Conservation (phyloP, 2,888 invertebrate genomes). For the Thecophora atra region DNA sequence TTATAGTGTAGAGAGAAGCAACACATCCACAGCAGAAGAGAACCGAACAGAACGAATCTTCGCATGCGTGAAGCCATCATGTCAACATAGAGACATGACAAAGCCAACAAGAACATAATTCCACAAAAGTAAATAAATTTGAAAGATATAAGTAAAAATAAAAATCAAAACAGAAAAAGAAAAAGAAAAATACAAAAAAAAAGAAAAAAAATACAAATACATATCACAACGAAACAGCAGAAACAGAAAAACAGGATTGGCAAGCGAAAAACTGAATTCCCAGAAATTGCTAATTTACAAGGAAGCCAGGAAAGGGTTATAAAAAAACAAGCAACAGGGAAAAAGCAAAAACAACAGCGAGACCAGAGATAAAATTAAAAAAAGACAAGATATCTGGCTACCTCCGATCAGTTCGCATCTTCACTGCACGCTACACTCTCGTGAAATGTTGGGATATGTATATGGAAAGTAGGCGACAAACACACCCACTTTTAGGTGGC, state of each 20-base stretch:
- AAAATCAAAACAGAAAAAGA: not conserved
- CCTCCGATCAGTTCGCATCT: no score
- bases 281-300: constrained; percentile 29
- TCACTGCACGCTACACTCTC: no score
- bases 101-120: constrained; percentile 18
- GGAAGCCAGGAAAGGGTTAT: no score
- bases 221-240: not conserved
- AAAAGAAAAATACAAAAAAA: not conserved
- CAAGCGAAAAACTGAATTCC: constrained; percentile 18
- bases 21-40: not conserved
- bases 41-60: not conserved
- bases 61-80: constrained; percentile 19
- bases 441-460: no score
- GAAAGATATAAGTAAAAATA: not conserved
- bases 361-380: not conserved
- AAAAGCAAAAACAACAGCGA: not conserved
- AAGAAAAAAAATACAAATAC: not conserved
- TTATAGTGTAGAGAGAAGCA: not conserved
- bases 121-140: constrained; percentile 7
- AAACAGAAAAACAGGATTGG: not conserved
- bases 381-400: no score
- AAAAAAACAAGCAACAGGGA: not conserved
- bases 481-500: no score
- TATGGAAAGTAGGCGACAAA: no score
- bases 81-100: constrained; percentile 18